Evolutionary conservation across 2,888 invertebrate species (phyloP).

Genomic region (Euzophera pinguis): DNA sequence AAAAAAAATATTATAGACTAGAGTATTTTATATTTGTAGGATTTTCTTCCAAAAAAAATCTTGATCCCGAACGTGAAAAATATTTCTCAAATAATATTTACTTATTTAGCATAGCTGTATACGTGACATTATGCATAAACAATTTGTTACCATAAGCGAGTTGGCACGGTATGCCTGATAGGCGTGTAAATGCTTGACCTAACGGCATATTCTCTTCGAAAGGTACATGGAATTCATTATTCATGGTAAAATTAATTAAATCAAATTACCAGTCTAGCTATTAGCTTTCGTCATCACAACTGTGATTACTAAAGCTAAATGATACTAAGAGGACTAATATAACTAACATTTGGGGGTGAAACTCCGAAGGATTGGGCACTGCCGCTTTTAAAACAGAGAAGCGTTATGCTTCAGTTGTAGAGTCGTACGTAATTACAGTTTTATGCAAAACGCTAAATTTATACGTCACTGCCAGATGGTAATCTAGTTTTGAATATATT

Average conservation of each 20-base stretch:
- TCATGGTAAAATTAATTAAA: neutral
- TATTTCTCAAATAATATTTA: neutral
- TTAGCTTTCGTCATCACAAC: too few relatives aligned
- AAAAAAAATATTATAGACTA: too few relatives aligned
- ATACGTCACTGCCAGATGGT: neutral
- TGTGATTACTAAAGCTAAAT: too few relatives aligned
- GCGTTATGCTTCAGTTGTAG: neutral
- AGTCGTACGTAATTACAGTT: neutral
- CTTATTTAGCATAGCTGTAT: conserved; percentile 1
- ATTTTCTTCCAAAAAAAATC: too few relatives aligned
- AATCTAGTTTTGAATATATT: neutral
- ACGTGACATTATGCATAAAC: conserved; percentile 9
- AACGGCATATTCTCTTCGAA: neutral
- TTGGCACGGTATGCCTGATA: conserved; percentile 6
- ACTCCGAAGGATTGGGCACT: too few relatives aligned
- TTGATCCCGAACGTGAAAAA: too few relatives aligned
- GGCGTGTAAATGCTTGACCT: conserved; percentile 3
- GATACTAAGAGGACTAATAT: too few relatives aligned
- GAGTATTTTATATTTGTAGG: too few relatives aligned
- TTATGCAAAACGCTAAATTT: neutral
- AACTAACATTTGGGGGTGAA: too few relatives aligned
- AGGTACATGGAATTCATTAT: neutral
- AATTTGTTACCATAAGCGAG: conserved; percentile 1
- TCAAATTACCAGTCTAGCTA: too few relatives aligned
- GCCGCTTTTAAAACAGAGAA: too few relatives aligned